phyloP scores from a whole-genome alignment of 1,140 invertebrate species.

The Drosophila oshimai region DNA sequence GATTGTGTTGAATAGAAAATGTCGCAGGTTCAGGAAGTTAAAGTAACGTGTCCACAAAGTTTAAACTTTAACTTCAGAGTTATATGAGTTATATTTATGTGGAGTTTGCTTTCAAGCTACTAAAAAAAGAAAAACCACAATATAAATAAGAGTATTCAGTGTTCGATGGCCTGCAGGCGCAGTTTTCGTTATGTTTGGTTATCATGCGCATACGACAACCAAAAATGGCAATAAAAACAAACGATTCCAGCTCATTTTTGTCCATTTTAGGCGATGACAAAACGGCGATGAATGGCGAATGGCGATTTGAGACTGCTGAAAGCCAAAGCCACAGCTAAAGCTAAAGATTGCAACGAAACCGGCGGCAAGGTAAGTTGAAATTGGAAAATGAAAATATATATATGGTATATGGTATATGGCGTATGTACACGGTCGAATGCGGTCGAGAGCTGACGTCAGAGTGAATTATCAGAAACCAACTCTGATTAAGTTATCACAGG shows the following conservation, averaged over 20 bases:
- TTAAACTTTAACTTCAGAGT: too few relatives aligned
- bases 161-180: constrained; percentile 4
- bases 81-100: too few relatives aligned
- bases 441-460: constrained; percentile 46
- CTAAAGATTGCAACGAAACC: constrained; percentile 13
- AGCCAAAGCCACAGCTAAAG: constrained; percentile 1
- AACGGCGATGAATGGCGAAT: constrained; percentile 20
- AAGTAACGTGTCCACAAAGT: too few relatives aligned
- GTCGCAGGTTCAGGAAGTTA: too few relatives aligned
- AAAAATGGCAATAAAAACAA: constrained; percentile 53
- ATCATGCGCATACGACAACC: constrained; percentile 33
- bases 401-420: neutral
- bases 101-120: too few relatives aligned
- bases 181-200: neutral
- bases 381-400: neutral
- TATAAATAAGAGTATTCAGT: constrained; percentile 6
- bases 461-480: constrained; percentile 13
- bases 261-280: constrained; percentile 67
- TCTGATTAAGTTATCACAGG: constrained; percentile 69
- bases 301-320: neutral
- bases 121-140: too few relatives aligned
- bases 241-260: constrained; percentile 58
- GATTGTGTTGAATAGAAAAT: too few relatives aligned
- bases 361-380: constrained; percentile 22
- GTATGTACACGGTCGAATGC: constrained; percentile 40